Percentiles rank a stretch among this genome's conserved stretches.
Evolutionary conservation across 2,113 vertebrate genomes (phyloP).

Genomic region (Nettapus auritus): DNA sequence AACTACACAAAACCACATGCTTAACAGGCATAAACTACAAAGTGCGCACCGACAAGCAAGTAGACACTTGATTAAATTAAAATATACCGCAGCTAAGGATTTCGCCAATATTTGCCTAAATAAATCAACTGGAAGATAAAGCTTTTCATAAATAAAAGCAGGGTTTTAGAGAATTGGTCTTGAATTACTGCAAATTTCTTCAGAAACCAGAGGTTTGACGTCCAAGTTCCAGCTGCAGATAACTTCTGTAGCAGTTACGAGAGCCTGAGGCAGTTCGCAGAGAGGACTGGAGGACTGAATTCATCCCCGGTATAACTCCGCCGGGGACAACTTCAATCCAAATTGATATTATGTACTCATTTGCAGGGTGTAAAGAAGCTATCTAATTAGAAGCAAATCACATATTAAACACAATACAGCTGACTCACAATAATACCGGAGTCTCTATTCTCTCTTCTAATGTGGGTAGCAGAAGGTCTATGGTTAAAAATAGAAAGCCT

Average conservation of each 20-base stretch:
- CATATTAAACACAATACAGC: not conserved
- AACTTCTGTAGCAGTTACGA: not conserved
- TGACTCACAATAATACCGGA: not conserved
- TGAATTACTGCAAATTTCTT: not conserved
- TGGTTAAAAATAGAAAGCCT: conserved; percentile 57
- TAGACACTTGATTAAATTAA: not conserved
- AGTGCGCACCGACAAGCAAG: not conserved
- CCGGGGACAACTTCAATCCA: not conserved
- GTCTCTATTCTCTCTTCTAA: not conserved
- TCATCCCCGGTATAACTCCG: not conserved
- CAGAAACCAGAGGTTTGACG: not conserved
- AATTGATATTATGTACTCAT: not conserved
- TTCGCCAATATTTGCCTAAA: not conserved
- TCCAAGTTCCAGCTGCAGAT: not conserved
- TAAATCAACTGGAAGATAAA: not conserved
- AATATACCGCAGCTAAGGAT: not conserved
- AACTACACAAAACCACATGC: conserved; percentile 7
- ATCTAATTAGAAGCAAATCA: not conserved
- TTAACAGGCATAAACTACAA: conserved; percentile 3
- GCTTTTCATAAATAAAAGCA: not conserved
- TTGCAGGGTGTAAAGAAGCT: not conserved
- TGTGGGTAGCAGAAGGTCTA: conserved; percentile 51
- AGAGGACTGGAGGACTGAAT: not conserved
- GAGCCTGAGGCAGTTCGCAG: not conserved
- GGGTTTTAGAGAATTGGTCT: not conserved